Evolutionary conservation across 2,113 vertebrate species (phyloP).

Genomic region (Phylloscopus whistleri): DNA sequence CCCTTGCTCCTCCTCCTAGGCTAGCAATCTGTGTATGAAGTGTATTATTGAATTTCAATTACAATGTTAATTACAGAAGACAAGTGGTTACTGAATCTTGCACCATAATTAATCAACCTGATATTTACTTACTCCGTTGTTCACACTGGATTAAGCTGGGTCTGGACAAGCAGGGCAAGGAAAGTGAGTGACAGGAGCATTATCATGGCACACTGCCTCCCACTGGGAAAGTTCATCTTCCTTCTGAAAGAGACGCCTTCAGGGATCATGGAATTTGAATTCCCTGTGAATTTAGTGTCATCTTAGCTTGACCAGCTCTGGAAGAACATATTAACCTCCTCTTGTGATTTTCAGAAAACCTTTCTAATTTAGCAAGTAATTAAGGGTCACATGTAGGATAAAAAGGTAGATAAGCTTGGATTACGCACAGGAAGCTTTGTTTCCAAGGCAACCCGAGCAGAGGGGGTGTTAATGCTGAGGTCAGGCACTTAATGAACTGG

Average conservation of each 20-base stretch:
- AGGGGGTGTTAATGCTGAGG: constrained; percentile 73
- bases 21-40: not conserved
- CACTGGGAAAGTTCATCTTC: constrained; percentile 75
- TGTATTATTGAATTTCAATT: constrained; percentile 53
- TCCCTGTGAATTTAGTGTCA: constrained; percentile 79
- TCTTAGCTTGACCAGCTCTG: constrained; percentile 84
- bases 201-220: constrained; percentile 68
- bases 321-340: constrained; percentile 83
- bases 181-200: constrained; percentile 78
- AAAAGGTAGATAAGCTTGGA: constrained; percentile 85
- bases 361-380: constrained; percentile 89
- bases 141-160: constrained; percentile 66
- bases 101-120: constrained; percentile 67
- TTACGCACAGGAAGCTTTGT: constrained; percentile 86
- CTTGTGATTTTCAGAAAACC: constrained; percentile 84
- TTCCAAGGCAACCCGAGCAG: constrained; percentile 77
- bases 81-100: constrained; percentile 55
- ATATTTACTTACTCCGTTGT: constrained; percentile 72
- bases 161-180: constrained; percentile 62
- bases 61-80: constrained; percentile 55
- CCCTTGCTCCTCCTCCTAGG: not conserved
- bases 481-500: constrained; percentile 81
- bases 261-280: constrained; percentile 85
- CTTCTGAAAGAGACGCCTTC: constrained; percentile 81
- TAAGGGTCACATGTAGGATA: constrained; percentile 87